A percentile compares a stretch with the other conserved stretches of the same genome.
phyloP scores from a whole-genome alignment of 2,113 vertebrate genomes.

The Anseranas semipalmata region DNA sequence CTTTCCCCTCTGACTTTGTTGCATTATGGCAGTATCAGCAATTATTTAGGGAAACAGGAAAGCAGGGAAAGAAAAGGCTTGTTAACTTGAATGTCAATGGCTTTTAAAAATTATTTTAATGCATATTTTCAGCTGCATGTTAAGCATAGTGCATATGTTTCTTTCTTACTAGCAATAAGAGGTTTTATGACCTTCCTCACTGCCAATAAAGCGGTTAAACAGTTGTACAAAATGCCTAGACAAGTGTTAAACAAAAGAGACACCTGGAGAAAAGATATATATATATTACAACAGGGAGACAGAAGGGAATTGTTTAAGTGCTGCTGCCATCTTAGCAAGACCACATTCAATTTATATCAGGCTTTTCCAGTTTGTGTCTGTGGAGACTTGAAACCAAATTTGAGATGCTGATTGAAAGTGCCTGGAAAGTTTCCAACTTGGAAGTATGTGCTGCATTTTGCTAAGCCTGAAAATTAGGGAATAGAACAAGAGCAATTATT shows the following conservation, averaged over 20 bases:
- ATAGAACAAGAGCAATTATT: background rate
- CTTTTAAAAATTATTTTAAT: background rate
- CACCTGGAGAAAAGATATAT: background rate
- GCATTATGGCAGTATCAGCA: background rate
- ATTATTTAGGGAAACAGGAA: background rate
- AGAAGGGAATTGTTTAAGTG: background rate
- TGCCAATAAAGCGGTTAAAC: background rate
- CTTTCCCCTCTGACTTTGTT: background rate
- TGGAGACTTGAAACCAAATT: background rate
- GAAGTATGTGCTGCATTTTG: background rate
- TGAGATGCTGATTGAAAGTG: background rate
- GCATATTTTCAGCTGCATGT: background rate
- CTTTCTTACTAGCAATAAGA: background rate
- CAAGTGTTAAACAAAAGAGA: background rate
- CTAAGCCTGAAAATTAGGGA: background rate
- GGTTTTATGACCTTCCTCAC: conserved; percentile 4
- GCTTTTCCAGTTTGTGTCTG: background rate
- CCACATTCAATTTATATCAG: background rate
- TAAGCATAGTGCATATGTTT: background rate
- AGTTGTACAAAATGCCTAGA: background rate
- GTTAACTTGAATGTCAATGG: background rate
- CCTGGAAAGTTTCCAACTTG: background rate
- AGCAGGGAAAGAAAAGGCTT: background rate
- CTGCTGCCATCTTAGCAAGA: background rate
- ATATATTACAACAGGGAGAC: background rate